Base-by-base conservation (phyloP, 2,797 vertebrate species). In the Phrynocephalus vlangalii region DNA sequence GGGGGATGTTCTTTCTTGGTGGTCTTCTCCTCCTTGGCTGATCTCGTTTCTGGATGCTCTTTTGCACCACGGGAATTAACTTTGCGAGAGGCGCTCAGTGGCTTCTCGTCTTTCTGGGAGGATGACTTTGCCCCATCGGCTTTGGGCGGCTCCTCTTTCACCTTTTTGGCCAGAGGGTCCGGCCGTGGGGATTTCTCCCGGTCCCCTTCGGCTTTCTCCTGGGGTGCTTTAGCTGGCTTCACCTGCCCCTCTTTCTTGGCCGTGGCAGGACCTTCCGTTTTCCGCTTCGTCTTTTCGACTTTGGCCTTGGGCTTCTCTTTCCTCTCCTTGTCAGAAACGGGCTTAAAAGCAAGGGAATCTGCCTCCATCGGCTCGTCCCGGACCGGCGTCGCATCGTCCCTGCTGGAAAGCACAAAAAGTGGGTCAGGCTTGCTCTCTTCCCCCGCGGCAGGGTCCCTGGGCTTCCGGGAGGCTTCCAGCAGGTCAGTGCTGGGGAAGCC, bases 321-420 rank as follows among this genome's bases (percentile, higher is more conserved):
- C 90, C 97, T 98, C 60, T 97, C 97, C 92, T 98, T 99, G 76
- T 98, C 97, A 56, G 96, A 96, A 18, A 97, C 71, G 1, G 96
- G 94, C 89, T 97, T 97, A 75, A 97, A 96, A 90, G 97, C 93
- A 73, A 98, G 94, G 0, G 97, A 95, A 24, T 98, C 90, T 0
- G 97, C 97, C n/a, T 99, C 98, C 99, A 99, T 99, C 0, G 99
- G 99, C 84, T 98, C 99, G 18, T 99, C 99, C 93, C 99, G 96
- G 90, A 99, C 99, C 0, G 99, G 99, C 1, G 99, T 99, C 30
- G 98, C 99, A 89, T 99, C 99, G 1, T 99, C 98, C 91, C 98
- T 97, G 89, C 96, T 96, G 0, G 97, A 96, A 66, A 97, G 95
- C 91, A 98, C 96, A 90, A 97, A 97, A 5, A 97, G 81, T 0